Evolutionary conservation across 35 echinoderm and acorn worm species (phyloP), one percentile per base, ranked within the genome.

Genomic region (Stichopus chloronotus): DNA sequence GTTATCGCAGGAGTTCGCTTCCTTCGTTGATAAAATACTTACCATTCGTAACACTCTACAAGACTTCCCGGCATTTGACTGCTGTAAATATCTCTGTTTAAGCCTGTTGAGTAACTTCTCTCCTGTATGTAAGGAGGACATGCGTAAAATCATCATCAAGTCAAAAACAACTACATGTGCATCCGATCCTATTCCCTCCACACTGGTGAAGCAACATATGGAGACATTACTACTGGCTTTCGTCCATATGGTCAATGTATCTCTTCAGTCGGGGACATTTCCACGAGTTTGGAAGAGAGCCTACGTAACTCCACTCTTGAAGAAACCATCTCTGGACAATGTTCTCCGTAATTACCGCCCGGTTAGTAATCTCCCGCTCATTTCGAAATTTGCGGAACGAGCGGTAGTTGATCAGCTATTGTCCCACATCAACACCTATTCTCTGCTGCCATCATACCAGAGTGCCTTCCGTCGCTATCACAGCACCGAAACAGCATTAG

Each of bases 341-440:
- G 52, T 54, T 53, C 55, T 90, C 5, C 4, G 9, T 9, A 90
- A 91, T 24, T 91, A 91, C 52, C 24, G 72, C 20, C 72, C 88
- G n/a, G n/a, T n/a, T n/a, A n/a, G n/a, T n/a, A 24, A 0, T 91
- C 72, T 91, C 4, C 69, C 68, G 7, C 55, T 91, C 3, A 24
- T 78, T 8, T 91, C 63, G 6, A 91, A 91, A 17, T 13, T 91
- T 78, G 25, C 25, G 7, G 88, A 91, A 57, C 56, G 58, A 78
- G 25, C 25, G 14, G 57, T 91, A 7, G 25, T 91, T 10, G 11
- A 63, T 91, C 88, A 91, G 25, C 52, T 91, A 12, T 76, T 12
- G 4, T 19, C 10, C 13, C 5, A 91, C 68, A 11, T 91, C 10
- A 91, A 57, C n/a, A 13, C 24, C 0, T 8, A 55, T 78, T 11